Percentiles rank a stretch among this genome's conserved stretches.
Evolutionary conservation across 2,888 invertebrate species (phyloP).

Genomic region (Lamellibrachia satsuma): DNA sequence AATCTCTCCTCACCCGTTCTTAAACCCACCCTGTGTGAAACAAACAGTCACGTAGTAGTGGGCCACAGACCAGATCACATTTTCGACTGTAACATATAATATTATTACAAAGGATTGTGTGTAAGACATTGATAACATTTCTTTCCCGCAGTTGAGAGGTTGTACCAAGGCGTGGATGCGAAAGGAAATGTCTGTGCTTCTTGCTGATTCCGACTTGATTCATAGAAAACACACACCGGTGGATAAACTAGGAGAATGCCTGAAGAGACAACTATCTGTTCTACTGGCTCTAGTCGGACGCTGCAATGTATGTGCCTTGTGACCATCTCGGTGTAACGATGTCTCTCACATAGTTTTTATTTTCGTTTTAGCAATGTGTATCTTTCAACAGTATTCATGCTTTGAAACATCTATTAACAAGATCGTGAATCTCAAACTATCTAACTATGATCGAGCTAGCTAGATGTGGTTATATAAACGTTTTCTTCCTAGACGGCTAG

Average conservation of each 20-base stretch:
- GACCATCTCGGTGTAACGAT: background rate
- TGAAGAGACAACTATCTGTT: background rate
- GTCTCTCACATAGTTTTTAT: background rate
- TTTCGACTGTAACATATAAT: background rate
- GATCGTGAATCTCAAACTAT: too few relatives aligned
- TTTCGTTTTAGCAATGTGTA: background rate
- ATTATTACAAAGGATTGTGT: background rate
- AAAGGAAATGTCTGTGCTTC: background rate
- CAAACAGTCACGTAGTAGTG: too few relatives aligned
- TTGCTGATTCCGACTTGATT: background rate
- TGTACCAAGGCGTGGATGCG: background rate
- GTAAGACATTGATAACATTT: background rate
- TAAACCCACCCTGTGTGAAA: too few relatives aligned
- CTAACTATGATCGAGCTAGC: too few relatives aligned
- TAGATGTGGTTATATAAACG: too few relatives aligned
- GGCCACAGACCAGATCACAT: too few relatives aligned
- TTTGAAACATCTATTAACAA: too few relatives aligned
- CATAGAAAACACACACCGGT: background rate
- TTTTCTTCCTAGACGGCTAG: too few relatives aligned
- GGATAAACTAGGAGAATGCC: background rate
- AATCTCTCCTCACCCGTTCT: too few relatives aligned
- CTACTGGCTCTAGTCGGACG: background rate
- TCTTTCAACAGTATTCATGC: background rate
- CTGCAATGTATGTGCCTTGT: background rate
- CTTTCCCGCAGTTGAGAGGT: background rate